phyloP scores from a whole-genome alignment of 2,797 vertebrate species.

The Atherinosoma microstoma region DNA sequence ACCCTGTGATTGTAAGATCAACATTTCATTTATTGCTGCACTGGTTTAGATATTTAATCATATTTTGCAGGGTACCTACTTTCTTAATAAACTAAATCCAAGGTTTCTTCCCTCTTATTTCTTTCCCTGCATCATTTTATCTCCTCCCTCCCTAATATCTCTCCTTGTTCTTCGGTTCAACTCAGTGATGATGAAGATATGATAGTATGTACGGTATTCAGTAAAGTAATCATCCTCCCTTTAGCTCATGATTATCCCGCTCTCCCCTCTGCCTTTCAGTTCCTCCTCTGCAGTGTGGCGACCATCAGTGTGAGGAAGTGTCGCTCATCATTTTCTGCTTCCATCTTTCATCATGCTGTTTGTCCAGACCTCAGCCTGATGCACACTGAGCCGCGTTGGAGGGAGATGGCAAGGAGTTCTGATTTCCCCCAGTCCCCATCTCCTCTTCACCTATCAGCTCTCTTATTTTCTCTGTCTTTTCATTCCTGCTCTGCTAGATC shows the following conservation, averaged over 20 bases:
- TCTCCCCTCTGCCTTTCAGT: constrained; percentile 9
- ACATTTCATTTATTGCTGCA: constrained; percentile 49
- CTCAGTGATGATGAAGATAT: not conserved
- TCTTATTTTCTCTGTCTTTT: constrained; percentile 27
- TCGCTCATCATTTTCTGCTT: constrained; percentile 55
- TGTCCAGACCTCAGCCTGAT: constrained; percentile 19
- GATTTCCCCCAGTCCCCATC: constrained; percentile 36
- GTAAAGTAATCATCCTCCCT: constrained; percentile 14
- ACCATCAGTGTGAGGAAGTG: constrained; percentile 45
- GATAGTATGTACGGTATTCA: not conserved
- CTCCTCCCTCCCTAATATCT: constrained; percentile 5
- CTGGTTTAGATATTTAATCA: constrained; percentile 12
- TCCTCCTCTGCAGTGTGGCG: constrained; percentile 21
- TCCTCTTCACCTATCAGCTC: constrained; percentile 21
- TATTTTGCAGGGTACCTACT: constrained; percentile 22
- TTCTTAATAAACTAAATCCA: constrained; percentile 31
- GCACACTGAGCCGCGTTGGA: constrained; percentile 41
- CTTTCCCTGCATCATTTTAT: constrained; percentile 12
- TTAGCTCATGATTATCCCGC: constrained; percentile 7
- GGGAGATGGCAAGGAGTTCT: constrained; percentile 18
- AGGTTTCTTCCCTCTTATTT: constrained; percentile 21
- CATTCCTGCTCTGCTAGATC: constrained; percentile 5
- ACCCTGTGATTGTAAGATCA: constrained; percentile 50
- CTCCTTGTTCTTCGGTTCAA: not conserved
- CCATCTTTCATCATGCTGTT: constrained; percentile 32